Evolutionary conservation across 1,140 invertebrate species (phyloP).

Genomic region (Delia radicum): DNA sequence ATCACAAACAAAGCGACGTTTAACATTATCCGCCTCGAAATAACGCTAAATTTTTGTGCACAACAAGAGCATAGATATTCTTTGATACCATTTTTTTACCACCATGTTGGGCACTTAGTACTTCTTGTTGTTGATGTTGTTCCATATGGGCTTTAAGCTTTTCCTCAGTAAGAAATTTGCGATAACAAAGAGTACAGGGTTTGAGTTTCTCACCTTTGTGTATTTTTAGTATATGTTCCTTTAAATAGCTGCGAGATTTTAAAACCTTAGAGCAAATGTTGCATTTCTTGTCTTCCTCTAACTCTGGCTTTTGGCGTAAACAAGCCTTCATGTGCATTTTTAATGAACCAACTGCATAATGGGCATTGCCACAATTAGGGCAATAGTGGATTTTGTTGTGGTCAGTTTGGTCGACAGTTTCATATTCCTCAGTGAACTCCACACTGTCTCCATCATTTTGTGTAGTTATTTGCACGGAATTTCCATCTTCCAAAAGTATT

Average conservation of each 20-base stretch:
- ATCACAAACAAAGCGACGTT: constrained; percentile 52
- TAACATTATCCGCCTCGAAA: constrained; percentile 53
- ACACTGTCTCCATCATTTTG: constrained; percentile 41
- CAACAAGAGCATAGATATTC: constrained; percentile 53
- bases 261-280: constrained; percentile 50
- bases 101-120: constrained; percentile 43
- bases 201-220: constrained; percentile 50
- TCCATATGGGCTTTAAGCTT: constrained; percentile 50
- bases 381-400: constrained; percentile 49
- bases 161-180: constrained; percentile 48
- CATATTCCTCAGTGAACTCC: constrained; percentile 29
- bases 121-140: constrained; percentile 49
- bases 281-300: constrained; percentile 47
- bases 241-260: constrained; percentile 50
- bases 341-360: constrained; percentile 49
- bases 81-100: constrained; percentile 52
- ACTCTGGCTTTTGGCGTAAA: constrained; percentile 43
- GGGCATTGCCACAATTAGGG: constrained; percentile 52
- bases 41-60: constrained; percentile 47
- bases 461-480: constrained; percentile 48
- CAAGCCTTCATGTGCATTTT: constrained; percentile 53
- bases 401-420: constrained; percentile 35
- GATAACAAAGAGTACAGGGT: constrained; percentile 49
- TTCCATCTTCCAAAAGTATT: constrained; percentile 39
- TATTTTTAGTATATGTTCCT: constrained; percentile 51